These are phyloP conservation scores for Acrocephalus kingi DNA, from an alignment of 2,113 vertebrate species.

Conservation along the genomic window DNA sequence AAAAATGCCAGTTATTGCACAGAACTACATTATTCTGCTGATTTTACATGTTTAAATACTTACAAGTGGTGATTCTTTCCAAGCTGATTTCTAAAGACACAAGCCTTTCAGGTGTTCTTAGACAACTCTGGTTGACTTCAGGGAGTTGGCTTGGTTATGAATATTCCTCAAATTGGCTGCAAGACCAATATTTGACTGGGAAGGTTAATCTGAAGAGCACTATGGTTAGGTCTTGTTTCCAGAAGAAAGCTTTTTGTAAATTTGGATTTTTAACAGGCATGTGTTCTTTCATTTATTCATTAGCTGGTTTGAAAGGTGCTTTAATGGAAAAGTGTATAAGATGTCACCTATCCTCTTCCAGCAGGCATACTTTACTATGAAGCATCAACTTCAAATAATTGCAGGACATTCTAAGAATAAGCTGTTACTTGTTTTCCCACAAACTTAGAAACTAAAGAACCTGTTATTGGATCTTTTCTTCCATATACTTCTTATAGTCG, in stretches of 20 bases:
- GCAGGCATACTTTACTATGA: not conserved
- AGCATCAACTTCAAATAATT: not conserved
- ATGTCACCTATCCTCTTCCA: not conserved
- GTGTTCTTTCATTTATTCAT: not conserved
- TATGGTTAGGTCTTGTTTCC: not conserved
- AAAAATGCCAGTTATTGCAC: not conserved
- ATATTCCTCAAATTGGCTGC: not conserved
- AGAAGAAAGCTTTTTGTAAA: not conserved
- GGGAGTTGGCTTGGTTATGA: not conserved
- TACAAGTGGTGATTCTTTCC: not conserved
- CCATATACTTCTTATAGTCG: not conserved
- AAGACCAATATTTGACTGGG: not conserved
- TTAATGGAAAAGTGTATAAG: not conserved
- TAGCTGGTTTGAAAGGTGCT: not conserved
- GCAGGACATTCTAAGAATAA: not conserved
- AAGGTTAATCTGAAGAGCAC: not conserved
- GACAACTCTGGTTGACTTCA: not conserved
- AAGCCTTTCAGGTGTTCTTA: not conserved
- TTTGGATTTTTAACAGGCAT: not conserved
- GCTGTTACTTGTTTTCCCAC: not conserved
- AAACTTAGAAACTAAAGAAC: not conserved
- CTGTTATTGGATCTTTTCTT: not conserved
- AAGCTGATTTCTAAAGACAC: not conserved
- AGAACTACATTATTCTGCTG: not conserved
- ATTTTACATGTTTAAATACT: not conserved